These are phyloP conservation scores for Tupaia tana DNA, from an alignment of 2,113 vertebrate genomes.

Conservation along the genomic window DNA sequence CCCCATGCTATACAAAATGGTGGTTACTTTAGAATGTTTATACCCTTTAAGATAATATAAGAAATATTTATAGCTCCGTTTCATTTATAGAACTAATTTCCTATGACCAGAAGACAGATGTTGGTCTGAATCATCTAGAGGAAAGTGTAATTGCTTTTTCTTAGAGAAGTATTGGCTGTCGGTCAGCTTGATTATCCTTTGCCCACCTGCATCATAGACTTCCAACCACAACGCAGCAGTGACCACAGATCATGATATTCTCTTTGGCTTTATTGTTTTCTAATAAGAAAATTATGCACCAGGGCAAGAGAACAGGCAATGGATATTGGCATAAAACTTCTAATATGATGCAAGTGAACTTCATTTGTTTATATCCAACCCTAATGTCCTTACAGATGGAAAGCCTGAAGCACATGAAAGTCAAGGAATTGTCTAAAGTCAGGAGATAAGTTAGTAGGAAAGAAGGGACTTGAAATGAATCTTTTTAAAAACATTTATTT, in stretches of 20 bases:
- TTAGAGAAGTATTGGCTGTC: neutral
- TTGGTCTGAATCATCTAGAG: neutral
- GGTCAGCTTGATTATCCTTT: neutral
- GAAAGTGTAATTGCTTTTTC: neutral
- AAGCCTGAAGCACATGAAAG: neutral
- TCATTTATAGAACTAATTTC: conserved; percentile 45
- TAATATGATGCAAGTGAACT: neutral
- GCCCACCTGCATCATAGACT: neutral
- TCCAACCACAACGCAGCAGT: neutral
- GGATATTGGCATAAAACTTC: neutral
- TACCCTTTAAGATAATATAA: neutral
- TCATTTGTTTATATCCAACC: neutral
- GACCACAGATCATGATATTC: neutral
- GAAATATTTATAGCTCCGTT: neutral
- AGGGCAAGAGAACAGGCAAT: neutral
- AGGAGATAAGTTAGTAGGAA: neutral
- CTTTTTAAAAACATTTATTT: no score
- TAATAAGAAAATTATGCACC: conserved; percentile 34
- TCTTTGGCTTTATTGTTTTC: neutral
- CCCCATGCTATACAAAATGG: neutral
- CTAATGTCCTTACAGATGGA: neutral
- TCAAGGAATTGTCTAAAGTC: neutral
- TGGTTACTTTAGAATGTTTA: neutral
- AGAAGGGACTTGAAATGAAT: neutral
- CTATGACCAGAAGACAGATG: neutral